Evolutionary conservation across 2,888 invertebrate genomes (phyloP), one percentile per base, ranked within the genome.

Genomic region (Melolontha melolontha): DNA sequence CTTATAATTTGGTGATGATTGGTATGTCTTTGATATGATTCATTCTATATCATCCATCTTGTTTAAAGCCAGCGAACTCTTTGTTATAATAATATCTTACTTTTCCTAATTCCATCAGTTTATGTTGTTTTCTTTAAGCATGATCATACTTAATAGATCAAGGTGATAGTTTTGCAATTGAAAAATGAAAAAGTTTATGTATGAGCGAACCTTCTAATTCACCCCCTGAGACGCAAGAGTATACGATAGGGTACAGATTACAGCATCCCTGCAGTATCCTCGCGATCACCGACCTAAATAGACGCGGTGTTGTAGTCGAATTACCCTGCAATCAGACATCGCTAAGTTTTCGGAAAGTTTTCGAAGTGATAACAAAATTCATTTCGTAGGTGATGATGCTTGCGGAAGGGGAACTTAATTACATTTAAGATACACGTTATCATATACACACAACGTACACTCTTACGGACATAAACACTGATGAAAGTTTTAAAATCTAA

Each of bases 201-300:
- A 71, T 72, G 73, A 68, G 68, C 70, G 66, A 71, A 73, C 73
- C 73, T 73, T 71, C 71, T 72, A 70, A 68, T 74, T 67, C 66
- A 70, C 71, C 72, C 71, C 72, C 71, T 70, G 73, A 70, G 72
- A 74, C 27, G 54, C 59, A 65, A 65, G 68, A 65, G 64, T 65
- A 22, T 51, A 57, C 59, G 68, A 68, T 68, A 66, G 65, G 72
- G 71, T 72, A 74, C 73, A 72, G 71, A 74, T 72, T 74, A 71
- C 79, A 79, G 80, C 79, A 76, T 80, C 80, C 79, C 79, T 79
- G 81, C 81, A 81, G 81, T 81, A 78, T 77, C 76, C 76, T 72
- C 79, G 79, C 79, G 79, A 74, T 75, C 73, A 74, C 74, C 78
- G 76, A 39, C 72, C 68, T 72, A 69, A 71, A 72, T 75, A 75